phyloP scores from a whole-genome alignment of 92 coral and sea anemone species.

The Parazoanthus atlanticus region DNA sequence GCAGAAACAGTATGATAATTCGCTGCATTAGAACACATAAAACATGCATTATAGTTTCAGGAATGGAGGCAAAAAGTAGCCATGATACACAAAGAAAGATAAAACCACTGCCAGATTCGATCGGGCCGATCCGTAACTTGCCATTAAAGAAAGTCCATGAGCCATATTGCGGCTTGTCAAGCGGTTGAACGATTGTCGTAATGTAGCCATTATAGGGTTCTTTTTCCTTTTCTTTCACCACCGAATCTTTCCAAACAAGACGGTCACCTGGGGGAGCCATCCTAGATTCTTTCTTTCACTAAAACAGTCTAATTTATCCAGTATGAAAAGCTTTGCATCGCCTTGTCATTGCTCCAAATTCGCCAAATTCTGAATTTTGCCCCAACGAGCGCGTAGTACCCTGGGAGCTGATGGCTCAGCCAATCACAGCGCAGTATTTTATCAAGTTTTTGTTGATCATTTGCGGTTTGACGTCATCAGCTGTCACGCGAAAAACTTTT shows the following conservation, averaged over 20 bases:
- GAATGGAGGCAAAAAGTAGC: conserved; percentile 91
- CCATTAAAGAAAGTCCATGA: conserved; percentile 86
- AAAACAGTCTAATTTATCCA: conserved; percentile 44
- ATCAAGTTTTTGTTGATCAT: conserved; percentile 77
- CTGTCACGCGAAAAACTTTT: conserved; percentile 65
- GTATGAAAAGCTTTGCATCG: conserved; percentile 35
- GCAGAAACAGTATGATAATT: conserved; percentile 76
- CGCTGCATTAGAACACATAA: conserved; percentile 78
- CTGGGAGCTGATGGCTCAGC: conserved; percentile 56
- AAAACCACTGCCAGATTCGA: conserved; percentile 87
- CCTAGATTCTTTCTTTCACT: conserved; percentile 45
- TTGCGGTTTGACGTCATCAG: conserved; percentile 82
- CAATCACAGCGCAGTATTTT: conserved; percentile 73
- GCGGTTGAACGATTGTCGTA: conserved; percentile 86
- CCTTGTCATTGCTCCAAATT: conserved; percentile 32
- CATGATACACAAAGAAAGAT: conserved; percentile 77
- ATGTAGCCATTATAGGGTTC: conserved; percentile 98
- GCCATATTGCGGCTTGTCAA: conserved; percentile 80
- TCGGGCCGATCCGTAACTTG: conserved; percentile 82
- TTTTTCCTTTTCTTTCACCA: conserved; percentile 82
- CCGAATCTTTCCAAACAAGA: conserved; percentile 66
- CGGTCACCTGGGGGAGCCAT: conserved; percentile 75
- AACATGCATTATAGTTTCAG: conserved; percentile 82
- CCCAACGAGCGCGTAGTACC: conserved; percentile 40
- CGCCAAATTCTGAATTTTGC: conserved; percentile 41